These are phyloP conservation scores for Parelbella ahira DNA, from an alignment of 2,888 invertebrate genomes.

Conservation along the genomic window DNA sequence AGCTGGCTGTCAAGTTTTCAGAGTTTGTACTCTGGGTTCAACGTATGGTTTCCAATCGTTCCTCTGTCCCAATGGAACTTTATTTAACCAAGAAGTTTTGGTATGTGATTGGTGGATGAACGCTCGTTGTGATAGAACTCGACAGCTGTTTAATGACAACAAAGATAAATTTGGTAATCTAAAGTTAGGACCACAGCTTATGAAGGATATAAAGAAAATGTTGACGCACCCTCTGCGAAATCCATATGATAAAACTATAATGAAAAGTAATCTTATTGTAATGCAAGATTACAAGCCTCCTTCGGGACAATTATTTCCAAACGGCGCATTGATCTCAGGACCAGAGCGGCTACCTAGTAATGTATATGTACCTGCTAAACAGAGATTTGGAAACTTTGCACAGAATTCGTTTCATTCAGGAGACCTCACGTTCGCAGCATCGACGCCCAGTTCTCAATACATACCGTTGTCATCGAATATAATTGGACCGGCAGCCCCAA, in stretches of 20 bases:
- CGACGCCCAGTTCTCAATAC: conserved; percentile 61
- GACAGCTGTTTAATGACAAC: conserved; percentile 56
- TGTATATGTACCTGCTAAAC: conserved; percentile 55
- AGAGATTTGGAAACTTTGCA: conserved; percentile 44
- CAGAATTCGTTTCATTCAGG: conserved; percentile 41
- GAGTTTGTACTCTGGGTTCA: conserved; percentile 82
- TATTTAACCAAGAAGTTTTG: conserved; percentile 83
- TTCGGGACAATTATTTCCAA: conserved; percentile 59
- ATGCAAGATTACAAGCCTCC: conserved; percentile 74
- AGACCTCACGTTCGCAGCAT: conserved; percentile 51
- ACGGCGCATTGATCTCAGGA: conserved; percentile 50
- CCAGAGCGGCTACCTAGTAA: conserved; percentile 53
- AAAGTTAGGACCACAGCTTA: conserved; percentile 75
- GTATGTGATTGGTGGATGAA: conserved; percentile 87
- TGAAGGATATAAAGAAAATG: conserved; percentile 81
- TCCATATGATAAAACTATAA: conserved; percentile 55
- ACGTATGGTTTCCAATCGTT: conserved; percentile 81
- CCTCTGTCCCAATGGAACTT: conserved; percentile 84
- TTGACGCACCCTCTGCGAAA: conserved; percentile 72
- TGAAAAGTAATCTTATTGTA: conserved; percentile 57
- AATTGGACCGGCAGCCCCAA: conserved; percentile 33
- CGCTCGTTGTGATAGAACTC: conserved; percentile 78
- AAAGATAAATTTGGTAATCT: conserved; percentile 70
- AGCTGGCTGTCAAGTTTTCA: conserved; percentile 84
- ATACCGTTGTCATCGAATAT: conserved; percentile 44